A percentile compares a stretch with the other conserved stretches of the same genome.
Conservation (phyloP, 2,113 vertebrate genomes). For the Lepisosteus osseus region DNA sequence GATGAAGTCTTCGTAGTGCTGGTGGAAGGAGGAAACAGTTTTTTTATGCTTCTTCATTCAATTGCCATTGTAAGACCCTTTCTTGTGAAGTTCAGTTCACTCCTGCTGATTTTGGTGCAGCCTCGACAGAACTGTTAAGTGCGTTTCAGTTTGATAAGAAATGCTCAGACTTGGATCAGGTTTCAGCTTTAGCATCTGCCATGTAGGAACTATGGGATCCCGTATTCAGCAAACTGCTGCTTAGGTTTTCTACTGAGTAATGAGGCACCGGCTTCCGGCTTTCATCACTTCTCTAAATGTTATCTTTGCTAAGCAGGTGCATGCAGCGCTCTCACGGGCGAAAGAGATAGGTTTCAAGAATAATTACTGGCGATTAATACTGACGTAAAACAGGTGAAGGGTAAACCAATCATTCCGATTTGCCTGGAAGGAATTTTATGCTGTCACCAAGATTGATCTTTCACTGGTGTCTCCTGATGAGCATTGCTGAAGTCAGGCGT, state of each 20-base stretch:
- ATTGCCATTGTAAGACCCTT: neutral
- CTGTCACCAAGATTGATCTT: conserved; percentile 10
- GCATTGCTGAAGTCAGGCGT: neutral
- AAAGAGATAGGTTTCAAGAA: conserved; percentile 8
- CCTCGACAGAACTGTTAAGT: no score
- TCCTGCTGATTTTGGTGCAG: neutral
- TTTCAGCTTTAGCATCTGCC: neutral
- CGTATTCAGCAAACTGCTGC: neutral
- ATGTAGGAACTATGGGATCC: neutral
- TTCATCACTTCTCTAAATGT: conserved; percentile 4
- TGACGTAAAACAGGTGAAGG: neutral
- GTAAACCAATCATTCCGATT: neutral
- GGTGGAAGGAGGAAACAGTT: no score
- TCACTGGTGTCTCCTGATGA: neutral
- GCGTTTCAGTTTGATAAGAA: no score
- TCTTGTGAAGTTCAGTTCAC: neutral
- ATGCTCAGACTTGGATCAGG: neutral
- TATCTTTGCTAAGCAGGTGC: conserved; percentile 24
- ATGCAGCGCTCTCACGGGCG: neutral
- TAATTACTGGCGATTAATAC: conserved; percentile 3
- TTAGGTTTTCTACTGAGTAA: neutral
- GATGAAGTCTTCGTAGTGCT: no score
- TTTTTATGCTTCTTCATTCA: neutral
- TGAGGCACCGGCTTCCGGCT: neutral
- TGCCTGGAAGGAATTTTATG: neutral